Conservation (phyloP, 2,113 vertebrate genomes). For the Pyxicephalus adspersus region DNA sequence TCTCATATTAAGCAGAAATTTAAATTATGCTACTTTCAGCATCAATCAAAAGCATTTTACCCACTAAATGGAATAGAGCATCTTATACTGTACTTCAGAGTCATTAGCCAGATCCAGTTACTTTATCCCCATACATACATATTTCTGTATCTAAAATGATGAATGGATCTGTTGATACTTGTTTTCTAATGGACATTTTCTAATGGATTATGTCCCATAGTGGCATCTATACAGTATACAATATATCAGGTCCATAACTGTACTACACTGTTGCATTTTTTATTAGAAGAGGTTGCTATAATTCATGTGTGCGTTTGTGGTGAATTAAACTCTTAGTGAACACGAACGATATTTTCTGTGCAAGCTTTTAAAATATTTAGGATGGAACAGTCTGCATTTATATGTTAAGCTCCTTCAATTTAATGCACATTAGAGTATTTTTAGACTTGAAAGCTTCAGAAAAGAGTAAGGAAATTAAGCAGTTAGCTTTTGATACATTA, state of each 20-base stretch:
- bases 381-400: not conserved
- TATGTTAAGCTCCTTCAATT: not conserved
- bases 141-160: not conserved
- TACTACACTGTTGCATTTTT: not conserved
- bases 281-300: not conserved
- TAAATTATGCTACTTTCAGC: not conserved
- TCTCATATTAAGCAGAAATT: not conserved
- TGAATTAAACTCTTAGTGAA: not conserved
- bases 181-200: constrained; percentile 9
- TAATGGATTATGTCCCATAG: constrained; percentile 9
- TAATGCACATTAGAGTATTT: not conserved
- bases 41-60: not conserved
- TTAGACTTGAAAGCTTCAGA: constrained; percentile 4
- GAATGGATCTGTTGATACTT: not conserved
- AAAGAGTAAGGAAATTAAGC: not conserved
- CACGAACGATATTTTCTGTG: not conserved
- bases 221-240: not conserved
- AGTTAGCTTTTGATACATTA: not conserved
- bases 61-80: not conserved
- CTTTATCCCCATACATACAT: not conserved
- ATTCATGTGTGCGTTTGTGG: constrained; percentile 1
- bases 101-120: not conserved
- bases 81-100: not conserved
- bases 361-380: not conserved
- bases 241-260: not conserved